A percentile compares a stretch with the other conserved stretches of the same genome.
Evolutionary conservation across 2,888 invertebrate species (phyloP).

Genomic region (Synergus laeviventris): DNA sequence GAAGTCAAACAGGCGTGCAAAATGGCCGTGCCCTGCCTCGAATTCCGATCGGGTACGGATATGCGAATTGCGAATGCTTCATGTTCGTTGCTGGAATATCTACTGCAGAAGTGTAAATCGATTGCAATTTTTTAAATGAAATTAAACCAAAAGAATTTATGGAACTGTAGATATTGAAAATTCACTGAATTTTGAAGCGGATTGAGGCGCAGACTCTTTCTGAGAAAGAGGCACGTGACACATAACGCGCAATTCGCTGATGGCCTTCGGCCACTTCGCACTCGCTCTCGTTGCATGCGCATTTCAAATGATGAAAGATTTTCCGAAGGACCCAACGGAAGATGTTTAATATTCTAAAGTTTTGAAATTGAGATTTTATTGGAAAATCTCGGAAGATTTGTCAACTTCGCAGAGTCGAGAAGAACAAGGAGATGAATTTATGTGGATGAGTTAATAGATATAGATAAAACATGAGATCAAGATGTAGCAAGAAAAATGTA

Average conservation of each 20-base stretch:
- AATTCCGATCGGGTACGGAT: conserved; percentile 34
- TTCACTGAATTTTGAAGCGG: background rate
- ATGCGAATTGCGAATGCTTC: conserved; percentile 31
- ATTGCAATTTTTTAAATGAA: background rate
- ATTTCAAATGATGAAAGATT: conserved; percentile 17
- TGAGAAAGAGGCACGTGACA: conserved; percentile 38
- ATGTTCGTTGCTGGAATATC: conserved; percentile 23
- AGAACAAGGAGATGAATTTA: too few species aligned
- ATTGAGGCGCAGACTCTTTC: conserved; percentile 9
- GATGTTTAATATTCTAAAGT: background rate
- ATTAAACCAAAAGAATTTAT: background rate
- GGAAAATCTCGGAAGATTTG: background rate
- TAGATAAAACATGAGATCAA: background rate
- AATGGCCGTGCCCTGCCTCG: conserved; percentile 53
- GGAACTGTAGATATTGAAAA: background rate
- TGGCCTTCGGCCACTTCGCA: conserved; percentile 44
- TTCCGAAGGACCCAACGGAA: background rate
- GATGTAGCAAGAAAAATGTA: background rate
- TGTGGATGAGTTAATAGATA: background rate
- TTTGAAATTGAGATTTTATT: background rate
- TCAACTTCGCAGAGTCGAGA: background rate
- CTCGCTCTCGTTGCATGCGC: conserved; percentile 36
- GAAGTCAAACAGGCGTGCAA: conserved; percentile 50
- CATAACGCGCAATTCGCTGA: conserved; percentile 45
- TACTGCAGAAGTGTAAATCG: conserved; percentile 2